Percentiles rank a stretch among this genome's conserved stretches.
phyloP scores from a whole-genome alignment of 2,888 invertebrate species.

The Brenthis ino region DNA sequence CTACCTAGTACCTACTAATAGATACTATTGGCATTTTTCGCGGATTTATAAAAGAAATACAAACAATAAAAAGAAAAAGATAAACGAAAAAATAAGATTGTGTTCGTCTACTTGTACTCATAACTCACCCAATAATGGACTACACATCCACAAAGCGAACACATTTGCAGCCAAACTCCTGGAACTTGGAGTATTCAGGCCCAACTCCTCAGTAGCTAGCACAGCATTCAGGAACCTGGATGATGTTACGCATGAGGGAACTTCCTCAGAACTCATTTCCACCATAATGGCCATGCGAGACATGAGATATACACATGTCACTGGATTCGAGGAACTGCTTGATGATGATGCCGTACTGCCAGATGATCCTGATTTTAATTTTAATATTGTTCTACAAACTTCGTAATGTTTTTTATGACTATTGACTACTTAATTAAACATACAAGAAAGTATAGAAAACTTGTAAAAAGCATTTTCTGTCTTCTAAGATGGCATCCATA shows the following conservation, averaged over 20 bases:
- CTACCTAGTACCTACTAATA: no score
- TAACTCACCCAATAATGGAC: conserved; percentile 89
- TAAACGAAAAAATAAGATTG: not conserved
- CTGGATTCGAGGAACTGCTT: conserved; percentile 77
- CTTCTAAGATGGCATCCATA: no score
- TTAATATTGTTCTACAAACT: not conserved
- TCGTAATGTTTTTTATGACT: no score
- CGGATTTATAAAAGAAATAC: no score
- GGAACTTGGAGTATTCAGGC: conserved; percentile 87
- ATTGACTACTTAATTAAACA: no score
- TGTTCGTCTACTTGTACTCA: no score
- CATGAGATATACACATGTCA: conserved; percentile 90
- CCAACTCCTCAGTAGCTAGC: conserved; percentile 85
- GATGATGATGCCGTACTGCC: conserved; percentile 75
- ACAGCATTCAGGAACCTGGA: conserved; percentile 68
- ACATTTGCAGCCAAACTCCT: conserved; percentile 90
- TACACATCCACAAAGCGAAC: conserved; percentile 97
- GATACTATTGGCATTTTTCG: no score
- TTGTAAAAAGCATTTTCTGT: not conserved
- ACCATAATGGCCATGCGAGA: conserved; percentile 91
- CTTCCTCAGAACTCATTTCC: conserved; percentile 85
- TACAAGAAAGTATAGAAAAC: not conserved
- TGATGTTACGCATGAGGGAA: conserved; percentile 66
- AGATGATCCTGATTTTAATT: conserved; percentile 60
- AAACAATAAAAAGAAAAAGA: no score